Conservation (phyloP, 2,888 invertebrate genomes). For the Pediacus dermestoides region DNA sequence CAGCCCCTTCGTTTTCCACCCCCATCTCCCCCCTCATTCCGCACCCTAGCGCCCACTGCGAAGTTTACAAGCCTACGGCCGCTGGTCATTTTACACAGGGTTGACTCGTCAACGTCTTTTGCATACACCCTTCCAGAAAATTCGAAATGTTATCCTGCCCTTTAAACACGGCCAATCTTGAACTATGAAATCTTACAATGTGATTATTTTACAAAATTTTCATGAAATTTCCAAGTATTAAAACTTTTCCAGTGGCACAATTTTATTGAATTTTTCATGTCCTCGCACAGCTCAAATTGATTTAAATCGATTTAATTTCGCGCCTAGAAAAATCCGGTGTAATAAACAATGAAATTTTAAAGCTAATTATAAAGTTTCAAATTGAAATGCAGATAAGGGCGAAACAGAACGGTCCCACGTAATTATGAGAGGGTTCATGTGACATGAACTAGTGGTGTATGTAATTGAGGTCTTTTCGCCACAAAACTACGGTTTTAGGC, state of each 20-base stretch:
- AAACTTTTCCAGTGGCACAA: no score
- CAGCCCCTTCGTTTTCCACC: slow-evolving; percentile 41
- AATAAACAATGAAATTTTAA: no score
- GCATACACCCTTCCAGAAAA: no score
- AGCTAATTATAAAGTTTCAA: slow-evolving; percentile 1
- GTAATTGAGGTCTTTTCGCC: slow-evolving; percentile 3
- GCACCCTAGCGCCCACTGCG: slow-evolving; percentile 33
- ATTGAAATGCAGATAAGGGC: slow-evolving; percentile 1
- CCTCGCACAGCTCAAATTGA: no score
- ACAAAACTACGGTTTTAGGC: slow-evolving; percentile 3
- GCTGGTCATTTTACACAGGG: slow-evolving; percentile 51
- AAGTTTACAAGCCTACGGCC: slow-evolving; percentile 50
- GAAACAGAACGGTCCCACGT: slow-evolving; percentile 1
- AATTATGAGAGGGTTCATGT: slow-evolving; percentile 1
- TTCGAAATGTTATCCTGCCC: no score
- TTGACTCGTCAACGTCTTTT: slow-evolving; percentile 44
- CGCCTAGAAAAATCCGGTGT: no score
- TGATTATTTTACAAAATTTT: no score
- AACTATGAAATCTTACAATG: no score
- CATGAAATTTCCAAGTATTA: no score
- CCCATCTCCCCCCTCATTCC: slow-evolving; percentile 22
- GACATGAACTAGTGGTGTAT: slow-evolving; percentile 6
- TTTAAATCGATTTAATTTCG: no score
- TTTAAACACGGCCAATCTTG: slow-evolving; percentile 1
- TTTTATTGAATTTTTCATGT: no score